phyloP scores from a whole-genome alignment of 2,888 invertebrate genomes.

The Doris montereyensis region DNA sequence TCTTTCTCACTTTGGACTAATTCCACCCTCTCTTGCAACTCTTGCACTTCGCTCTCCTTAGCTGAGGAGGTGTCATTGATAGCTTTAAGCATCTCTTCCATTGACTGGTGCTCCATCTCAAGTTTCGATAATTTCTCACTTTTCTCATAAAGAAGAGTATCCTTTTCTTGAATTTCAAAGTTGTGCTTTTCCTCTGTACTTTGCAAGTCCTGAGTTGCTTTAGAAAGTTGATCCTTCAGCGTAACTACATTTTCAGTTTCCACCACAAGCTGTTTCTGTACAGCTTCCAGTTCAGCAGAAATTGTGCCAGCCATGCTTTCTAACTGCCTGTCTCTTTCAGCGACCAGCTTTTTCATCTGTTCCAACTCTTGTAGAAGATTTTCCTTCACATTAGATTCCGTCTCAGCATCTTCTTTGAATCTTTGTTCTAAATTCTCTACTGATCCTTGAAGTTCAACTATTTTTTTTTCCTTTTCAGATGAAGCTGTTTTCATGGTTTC shows the following conservation, averaged over 20 bases:
- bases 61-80: conserved; percentile 52
- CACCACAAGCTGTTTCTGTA: conserved; percentile 16
- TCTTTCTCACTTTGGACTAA: conserved; percentile 38
- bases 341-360: conserved; percentile 44
- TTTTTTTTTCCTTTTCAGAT: conserved; percentile 31
- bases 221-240: not conserved
- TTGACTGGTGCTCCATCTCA: conserved; percentile 46
- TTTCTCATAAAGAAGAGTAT: conserved; percentile 22
- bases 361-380: conserved; percentile 15
- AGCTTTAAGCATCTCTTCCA: conserved; percentile 61
- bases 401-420: conserved; percentile 35
- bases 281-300: conserved; percentile 33
- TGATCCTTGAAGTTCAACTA: conserved; percentile 22
- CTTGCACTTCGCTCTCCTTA: conserved; percentile 53
- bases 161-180: conserved; percentile 51
- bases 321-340: conserved; percentile 34
- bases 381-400: conserved; percentile 23
- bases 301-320: conserved; percentile 36
- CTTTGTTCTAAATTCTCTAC: conserved; percentile 16
- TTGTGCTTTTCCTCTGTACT: conserved; percentile 48
- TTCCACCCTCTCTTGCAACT: conserved; percentile 43
- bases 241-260: conserved; percentile 21
- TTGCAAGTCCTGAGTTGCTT: conserved; percentile 23
- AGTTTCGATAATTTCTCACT: conserved; percentile 35
- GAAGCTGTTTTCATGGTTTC: not conserved